phyloP scores from a whole-genome alignment of 2,113 vertebrate genomes.

The Sphaerodactylus townsendi region DNA sequence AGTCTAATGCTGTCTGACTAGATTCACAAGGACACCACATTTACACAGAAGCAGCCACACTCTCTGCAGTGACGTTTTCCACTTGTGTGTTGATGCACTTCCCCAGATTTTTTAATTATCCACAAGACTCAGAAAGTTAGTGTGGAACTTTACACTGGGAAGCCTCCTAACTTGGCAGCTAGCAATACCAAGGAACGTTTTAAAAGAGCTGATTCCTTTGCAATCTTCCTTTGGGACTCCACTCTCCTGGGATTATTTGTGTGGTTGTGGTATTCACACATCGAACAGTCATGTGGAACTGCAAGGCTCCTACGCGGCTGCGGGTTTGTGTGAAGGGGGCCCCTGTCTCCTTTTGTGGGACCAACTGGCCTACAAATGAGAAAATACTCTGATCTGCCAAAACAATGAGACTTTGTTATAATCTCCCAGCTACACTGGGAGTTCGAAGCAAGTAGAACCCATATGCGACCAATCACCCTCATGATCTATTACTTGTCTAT shows the following conservation, averaged over 20 bases:
- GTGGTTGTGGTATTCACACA: not conserved
- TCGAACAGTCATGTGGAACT: not conserved
- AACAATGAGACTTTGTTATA: constrained; percentile 7
- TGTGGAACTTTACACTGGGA: not conserved
- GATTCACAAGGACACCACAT: not conserved
- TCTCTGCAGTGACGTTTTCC: not conserved
- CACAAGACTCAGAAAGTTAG: not conserved
- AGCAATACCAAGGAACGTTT: not conserved
- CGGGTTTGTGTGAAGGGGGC: not conserved
- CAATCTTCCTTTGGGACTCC: not conserved
- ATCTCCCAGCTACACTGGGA: constrained; percentile 54
- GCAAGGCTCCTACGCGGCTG: not conserved
- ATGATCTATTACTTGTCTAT: constrained; percentile 75
- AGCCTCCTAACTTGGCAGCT: not conserved
- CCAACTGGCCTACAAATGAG: not conserved
- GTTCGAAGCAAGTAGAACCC: constrained; percentile 56
- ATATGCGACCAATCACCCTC: constrained; percentile 65
- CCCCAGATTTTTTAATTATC: not conserved
- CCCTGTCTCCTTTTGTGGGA: not conserved
- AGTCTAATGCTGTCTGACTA: not conserved
- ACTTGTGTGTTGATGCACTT: not conserved
- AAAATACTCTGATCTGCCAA: not conserved
- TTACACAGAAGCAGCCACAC: not conserved
- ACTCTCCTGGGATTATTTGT: not conserved
- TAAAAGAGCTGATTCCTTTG: not conserved